Evolutionary conservation across 2,113 vertebrate genomes (phyloP).

Genomic region (Pseudorasbora parva): DNA sequence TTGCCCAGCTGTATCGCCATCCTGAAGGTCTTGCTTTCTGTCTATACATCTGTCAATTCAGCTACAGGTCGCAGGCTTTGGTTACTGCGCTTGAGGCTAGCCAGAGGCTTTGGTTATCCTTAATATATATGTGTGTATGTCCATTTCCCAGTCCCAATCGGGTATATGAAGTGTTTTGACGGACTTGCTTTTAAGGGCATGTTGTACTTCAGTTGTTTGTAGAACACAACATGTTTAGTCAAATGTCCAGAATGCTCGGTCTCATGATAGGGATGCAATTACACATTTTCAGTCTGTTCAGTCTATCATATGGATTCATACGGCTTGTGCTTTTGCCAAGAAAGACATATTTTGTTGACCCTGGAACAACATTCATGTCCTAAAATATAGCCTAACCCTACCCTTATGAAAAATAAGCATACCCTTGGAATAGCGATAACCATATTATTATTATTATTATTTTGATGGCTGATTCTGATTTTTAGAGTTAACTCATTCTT

Average conservation of each 20-base stretch:
- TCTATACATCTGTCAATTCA: constrained; percentile 21
- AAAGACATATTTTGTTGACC: too few relatives aligned
- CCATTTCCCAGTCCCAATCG: too few relatives aligned
- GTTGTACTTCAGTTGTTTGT: too few relatives aligned
- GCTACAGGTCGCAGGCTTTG: not conserved
- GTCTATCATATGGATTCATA: not conserved
- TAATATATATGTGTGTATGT: not conserved
- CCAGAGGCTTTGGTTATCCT: constrained; percentile 15
- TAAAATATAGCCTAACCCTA: too few relatives aligned
- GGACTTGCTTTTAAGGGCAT: not conserved
- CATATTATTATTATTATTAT: too few relatives aligned
- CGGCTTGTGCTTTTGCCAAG: not conserved
- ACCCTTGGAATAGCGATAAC: not conserved
- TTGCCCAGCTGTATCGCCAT: not conserved
- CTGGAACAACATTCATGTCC: too few relatives aligned
- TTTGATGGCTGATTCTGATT: too few relatives aligned
- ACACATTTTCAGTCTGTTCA: not conserved
- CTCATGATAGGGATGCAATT: not conserved
- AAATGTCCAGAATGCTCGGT: too few relatives aligned
- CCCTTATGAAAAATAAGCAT: too few relatives aligned
- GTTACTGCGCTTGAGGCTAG: constrained; percentile 19
- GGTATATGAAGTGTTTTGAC: not conserved
- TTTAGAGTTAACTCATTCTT: too few relatives aligned
- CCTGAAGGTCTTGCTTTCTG: not conserved
- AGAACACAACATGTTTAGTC: not conserved